These are phyloP conservation scores for Pelecanus crispus DNA, from an alignment of 2,113 vertebrate species.

Conservation along the genomic window DNA sequence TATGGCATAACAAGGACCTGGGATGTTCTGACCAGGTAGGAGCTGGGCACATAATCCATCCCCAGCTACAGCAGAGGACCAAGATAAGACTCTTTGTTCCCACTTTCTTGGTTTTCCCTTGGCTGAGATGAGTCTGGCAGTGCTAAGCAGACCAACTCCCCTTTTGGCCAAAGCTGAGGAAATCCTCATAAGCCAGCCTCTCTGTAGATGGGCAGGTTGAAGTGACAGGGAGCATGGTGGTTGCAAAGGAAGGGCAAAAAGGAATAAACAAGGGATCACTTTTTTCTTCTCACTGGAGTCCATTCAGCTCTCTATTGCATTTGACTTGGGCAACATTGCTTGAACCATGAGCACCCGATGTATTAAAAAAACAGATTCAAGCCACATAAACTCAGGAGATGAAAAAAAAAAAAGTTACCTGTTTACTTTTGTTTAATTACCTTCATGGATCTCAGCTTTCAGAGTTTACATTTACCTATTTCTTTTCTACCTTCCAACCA, in stretches of 20 bases:
- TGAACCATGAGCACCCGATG: not conserved
- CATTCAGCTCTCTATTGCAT: not conserved
- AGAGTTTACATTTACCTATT: not conserved
- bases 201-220: not conserved
- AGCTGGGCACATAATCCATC: not conserved
- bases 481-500: not conserved
- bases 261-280: not conserved
- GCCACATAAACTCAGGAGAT: not conserved
- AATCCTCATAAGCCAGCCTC: not conserved
- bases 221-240: not conserved
- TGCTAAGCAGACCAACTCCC: not conserved
- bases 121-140: not conserved
- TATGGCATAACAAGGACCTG: not conserved
- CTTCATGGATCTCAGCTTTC: not conserved
- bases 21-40: not conserved
- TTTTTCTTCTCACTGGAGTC: not conserved
- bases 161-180: not conserved
- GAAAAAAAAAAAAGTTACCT: not conserved
- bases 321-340: not conserved
- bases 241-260: not conserved
- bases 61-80: not conserved
- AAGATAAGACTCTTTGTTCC: not conserved
- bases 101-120: not conserved
- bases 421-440: not conserved
- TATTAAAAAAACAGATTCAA: not conserved